Base-by-base conservation (phyloP, 2,113 vertebrate species). In the Globicephala melas region DNA sequence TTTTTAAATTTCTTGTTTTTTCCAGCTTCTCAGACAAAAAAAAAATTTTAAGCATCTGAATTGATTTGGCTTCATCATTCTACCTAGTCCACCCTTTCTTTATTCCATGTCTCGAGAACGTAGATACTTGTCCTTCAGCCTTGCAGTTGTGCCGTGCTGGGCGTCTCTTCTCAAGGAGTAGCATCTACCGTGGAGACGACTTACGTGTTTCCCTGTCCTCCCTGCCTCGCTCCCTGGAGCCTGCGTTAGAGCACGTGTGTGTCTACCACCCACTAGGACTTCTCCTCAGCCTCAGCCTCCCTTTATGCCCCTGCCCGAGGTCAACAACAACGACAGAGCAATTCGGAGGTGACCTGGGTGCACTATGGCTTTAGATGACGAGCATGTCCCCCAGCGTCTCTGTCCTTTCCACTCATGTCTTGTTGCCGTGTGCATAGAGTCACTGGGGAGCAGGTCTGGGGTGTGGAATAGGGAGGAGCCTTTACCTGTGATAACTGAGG, bases 1-100 rank as follows among this genome's bases (percentile, higher is more conserved):
- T 41, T 60, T 92, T 70, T 26, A 0, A 17, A 31, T 91, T 76
- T 63, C 7, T 93, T 38, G 5, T 76, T 44, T 77, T 90, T 71
- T 71, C 31, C 8, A 14, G 7, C 33, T 47, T 96, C 47, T 76
- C 77, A 87, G 12, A 28, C 11, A 74, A 9, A 86, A 33, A 79
- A 60, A 5, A 26, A 41, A 41, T 11, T 53, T 77, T 77, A 94
- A 93, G 1, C 36, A 3, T 55, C 60, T 60, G 65, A 36, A 47
- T 81, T n/a, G 55, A 83, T 79, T 85, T 93, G 67, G 11, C 33
- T 86, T 79, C 26, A 67, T 82, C 28, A 62, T 81, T 91, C 77
- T 95, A 21, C 8, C 11, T 28, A 44, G 26, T 44, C 47, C 20
- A 28, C 28, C 67, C 38, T 62, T 88, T 28, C 71, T 84, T 62